Evolutionary conservation across 2,113 vertebrate genomes (phyloP), one percentile per base, ranked within the genome.

Genomic region (Beaufortia kweichowensis): DNA sequence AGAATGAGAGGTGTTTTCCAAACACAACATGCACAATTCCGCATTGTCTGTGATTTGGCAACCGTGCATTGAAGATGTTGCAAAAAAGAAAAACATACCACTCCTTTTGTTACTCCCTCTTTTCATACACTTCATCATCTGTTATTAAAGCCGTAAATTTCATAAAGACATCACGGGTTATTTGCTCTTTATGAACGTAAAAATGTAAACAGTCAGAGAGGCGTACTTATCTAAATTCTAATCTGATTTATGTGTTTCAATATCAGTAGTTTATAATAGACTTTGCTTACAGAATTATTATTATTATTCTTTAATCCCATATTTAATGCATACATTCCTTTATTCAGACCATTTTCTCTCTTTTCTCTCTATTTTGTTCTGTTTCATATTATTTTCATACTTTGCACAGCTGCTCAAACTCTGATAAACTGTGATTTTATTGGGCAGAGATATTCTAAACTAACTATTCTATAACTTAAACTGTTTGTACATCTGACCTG

Each of bases 1-100:
- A 89, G 83, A 84, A 88, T 81, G 86, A 81, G 90, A 86, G 85
- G 88, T 93, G 87, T 89, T 95, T 92, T 92, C 92, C 90, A 89
- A 85, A 81, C 80, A 57, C 83, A 78, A 82, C 79, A 81, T 29
- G 83, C 81, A 95, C 91, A 96, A 93, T 90, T 78, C 73, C 8
- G 85, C 89, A 93, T 94, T 96, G 94, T 96, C 91, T 90, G 79
- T 89, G 84, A 89, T 76, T 84, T 92, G 92, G 92, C 92, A 91
- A 71, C 39, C 63, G 79, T 80, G 76, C 57, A 48, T 63, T 77
- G 24, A 78, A 83, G 78, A 68, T 81, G 82, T 84, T 70, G 75
- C 81, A 29, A 55, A 62, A 76, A 70, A 57, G 39, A 65, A 75
- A 79, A 72, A 75, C 71, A 81, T 79, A 78, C 69, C 79, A 73